A percentile compares a stretch with the other conserved stretches of the same genome.
Conservation (phyloP, 2,797 vertebrate genomes). For the Tangara arthus region DNA sequence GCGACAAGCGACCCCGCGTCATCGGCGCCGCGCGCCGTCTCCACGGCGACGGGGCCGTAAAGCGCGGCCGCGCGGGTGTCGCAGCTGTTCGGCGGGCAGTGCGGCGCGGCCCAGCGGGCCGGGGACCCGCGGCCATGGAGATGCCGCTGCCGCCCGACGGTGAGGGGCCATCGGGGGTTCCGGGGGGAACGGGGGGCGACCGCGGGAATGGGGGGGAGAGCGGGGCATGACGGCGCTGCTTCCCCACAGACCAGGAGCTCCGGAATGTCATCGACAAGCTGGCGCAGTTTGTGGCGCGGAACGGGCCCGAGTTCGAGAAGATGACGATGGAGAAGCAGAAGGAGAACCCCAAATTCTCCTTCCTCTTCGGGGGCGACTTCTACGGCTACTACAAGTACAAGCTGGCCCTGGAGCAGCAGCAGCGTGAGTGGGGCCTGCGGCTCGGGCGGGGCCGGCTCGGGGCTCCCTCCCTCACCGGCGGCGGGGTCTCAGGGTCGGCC, state of each 20-base stretch:
- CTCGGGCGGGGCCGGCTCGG: neutral
- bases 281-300: conserved; percentile 96
- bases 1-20: neutral
- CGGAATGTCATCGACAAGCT: conserved; percentile 98
- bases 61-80: neutral
- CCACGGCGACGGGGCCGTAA: conserved; percentile 38
- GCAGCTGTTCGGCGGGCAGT: conserved; percentile 50
- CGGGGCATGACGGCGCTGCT: neutral
- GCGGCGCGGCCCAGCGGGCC: neutral
- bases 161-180: conserved; percentile 2
- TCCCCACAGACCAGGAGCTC: conserved; percentile 89
- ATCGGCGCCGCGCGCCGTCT: neutral
- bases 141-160: conserved; percentile 80
- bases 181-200: rapidly evolving
- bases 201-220: neutral
- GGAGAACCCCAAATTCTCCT: conserved; percentile 96
- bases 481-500: neutral
- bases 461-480: neutral
- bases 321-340: conserved; percentile 99
- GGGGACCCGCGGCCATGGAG: conserved; percentile 72
- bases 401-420: conserved; percentile 92
- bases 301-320: conserved; percentile 97
- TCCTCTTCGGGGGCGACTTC: conserved; percentile 96
- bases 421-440: conserved; percentile 81
- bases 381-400: conserved; percentile 98